Conservation (phyloP, 2,888 invertebrate genomes). For the Actias luna region DNA sequence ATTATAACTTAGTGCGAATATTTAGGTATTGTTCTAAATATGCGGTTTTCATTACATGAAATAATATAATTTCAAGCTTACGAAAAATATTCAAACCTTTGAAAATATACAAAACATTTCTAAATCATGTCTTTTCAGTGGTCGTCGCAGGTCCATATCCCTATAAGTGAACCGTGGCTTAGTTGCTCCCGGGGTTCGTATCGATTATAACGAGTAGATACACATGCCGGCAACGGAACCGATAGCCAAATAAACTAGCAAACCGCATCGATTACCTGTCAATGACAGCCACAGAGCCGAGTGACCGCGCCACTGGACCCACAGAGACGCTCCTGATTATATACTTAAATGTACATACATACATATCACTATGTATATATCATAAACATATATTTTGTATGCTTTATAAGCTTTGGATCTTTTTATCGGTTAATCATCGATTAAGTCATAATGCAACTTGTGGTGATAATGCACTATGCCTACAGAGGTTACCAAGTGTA, state of each 20-base stretch:
- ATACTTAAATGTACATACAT: conserved; percentile 1
- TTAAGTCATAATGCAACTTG: too few relatives aligned
- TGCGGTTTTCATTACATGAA: too few relatives aligned
- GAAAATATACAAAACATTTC: too few relatives aligned
- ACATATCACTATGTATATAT: background rate
- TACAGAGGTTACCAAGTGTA: too few relatives aligned
- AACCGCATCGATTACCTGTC: conserved; percentile 80
- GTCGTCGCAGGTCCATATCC: background rate
- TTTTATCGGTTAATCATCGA: too few relatives aligned
- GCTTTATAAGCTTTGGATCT: background rate
- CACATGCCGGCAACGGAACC: conserved; percentile 68
- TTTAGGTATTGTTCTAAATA: too few relatives aligned
- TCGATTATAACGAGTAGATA: conserved; percentile 75
- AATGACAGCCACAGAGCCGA: conserved; percentile 62
- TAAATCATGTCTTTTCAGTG: background rate
- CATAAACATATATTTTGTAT: background rate
- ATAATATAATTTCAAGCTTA: too few relatives aligned
- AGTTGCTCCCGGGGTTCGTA: conserved; percentile 57
- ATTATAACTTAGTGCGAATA: too few relatives aligned
- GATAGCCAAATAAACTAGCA: conserved; percentile 81
- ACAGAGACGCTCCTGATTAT: conserved; percentile 43
- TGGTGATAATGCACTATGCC: too few relatives aligned
- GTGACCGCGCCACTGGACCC: conserved; percentile 63
- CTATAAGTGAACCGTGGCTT: conserved; percentile 56
- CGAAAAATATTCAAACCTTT: too few relatives aligned